Base-by-base conservation (phyloP, 1,140 invertebrate species). In the Tribolium madens region DNA sequence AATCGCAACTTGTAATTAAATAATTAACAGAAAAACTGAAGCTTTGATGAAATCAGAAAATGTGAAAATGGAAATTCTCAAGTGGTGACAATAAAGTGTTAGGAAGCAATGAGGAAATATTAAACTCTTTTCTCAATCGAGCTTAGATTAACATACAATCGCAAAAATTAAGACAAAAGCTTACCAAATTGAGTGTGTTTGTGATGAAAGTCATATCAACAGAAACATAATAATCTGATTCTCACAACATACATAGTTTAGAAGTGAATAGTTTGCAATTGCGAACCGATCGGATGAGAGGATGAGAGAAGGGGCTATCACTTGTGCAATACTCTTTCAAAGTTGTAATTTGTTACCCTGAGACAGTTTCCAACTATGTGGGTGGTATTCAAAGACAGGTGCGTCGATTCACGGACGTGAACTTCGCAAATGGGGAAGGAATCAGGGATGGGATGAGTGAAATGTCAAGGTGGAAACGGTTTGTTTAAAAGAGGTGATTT, bases 161-260 rank as follows among this genome's bases (percentile, higher is more conserved):
- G 18, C 17, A 57, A 57, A 64, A 64, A 57, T 21, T 5, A 33
- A 64, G 57, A 31, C 18, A 64, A 64, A 64, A 64, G 57, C 57
- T 64, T 64, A 64, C 57, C 57, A 64, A 33, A 33, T 7, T 33
- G 57, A 64, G 57, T 10, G 57, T 13, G 21, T n/a, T 33, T 21
- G 57, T 64, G 57, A 64, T 64, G 57, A 64, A 64, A 64, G 10
- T 64, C 57, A 64, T 64, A 64, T 64, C 57, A 64, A 13, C 9
- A 9, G 10, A 26, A 64, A 64, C 57, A 64, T 64, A 64, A 64
- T 64, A 64, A 64, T 64, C 57, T 64, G 57, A 64, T 64, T 64
- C 57, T 64, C 57, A 64, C 57, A 64, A 64, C 57, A 64, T 64
- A 64, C 57, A 64, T 64, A 64, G 57, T 64, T 64, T 14, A 64